Base-by-base conservation (phyloP, 2,113 vertebrate genomes). In the Cephalopterus ornatus region DNA sequence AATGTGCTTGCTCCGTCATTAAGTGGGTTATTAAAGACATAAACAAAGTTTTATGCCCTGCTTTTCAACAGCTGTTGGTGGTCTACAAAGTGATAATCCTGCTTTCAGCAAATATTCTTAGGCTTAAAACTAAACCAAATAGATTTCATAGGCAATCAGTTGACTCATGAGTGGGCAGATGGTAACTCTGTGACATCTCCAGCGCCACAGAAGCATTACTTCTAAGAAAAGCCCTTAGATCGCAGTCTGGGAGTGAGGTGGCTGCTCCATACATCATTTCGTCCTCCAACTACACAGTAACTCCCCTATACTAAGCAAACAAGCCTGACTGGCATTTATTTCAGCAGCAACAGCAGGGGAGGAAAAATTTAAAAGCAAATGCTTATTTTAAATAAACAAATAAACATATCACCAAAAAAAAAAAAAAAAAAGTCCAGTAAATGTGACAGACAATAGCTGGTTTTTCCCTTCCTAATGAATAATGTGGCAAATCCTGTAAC, bases 21-120 rank as follows among this genome's bases (percentile, higher is more conserved):
- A 98, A 98, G 98, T 97, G 97, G 96, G 97, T 98, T 98, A 99
- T 99, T 99, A 99, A 99, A 98, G 98, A 98, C 98, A 98, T 97
- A 98, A 99, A 98, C 92, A 98, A 98, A 98, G 96, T 98, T 98
- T 98, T 98, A 98, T 97, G 96, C 96, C 89, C 90, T 49, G 93
- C 96, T 98, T 98, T 98, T 98, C 98, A 98, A 96, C 98, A 97
- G 97, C 98, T 98, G 98, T 98, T 98, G 98, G 98, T 98, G 98
- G 98, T 98, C 98, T 97, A 97, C 97, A 97, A 97, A 98, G 98
- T 97, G 98, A 98, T 98, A 98, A 98, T 98, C 97, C 94, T 14
- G 85, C 98, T 98, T 98, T 98, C 98, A 98, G 94, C 97, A 97
- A 98, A 98, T 97, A 98, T 95, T 96, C 92, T 91, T 95, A 94